These are phyloP conservation scores for Drosophila grimshawi DNA, from an alignment of 1,140 invertebrate species.

Conservation along the genomic window DNA sequence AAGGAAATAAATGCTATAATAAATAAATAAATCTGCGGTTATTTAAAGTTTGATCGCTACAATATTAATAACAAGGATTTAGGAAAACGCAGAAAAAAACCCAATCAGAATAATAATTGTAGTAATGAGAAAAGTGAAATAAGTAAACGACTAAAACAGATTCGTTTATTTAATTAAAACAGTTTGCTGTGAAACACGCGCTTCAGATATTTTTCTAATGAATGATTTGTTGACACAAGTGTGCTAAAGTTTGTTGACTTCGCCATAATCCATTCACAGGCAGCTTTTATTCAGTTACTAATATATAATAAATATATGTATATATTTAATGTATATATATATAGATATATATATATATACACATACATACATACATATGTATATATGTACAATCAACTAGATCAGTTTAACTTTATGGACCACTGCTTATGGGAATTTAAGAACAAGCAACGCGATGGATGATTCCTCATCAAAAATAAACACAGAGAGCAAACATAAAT, in stretches of 20 bases:
- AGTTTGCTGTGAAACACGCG: background rate
- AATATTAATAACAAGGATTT: too few relatives aligned
- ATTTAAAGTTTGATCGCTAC: too few relatives aligned
- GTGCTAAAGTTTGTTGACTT: slow-evolving; percentile 67
- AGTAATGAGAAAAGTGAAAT: too few relatives aligned
- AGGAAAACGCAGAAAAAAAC: too few relatives aligned
- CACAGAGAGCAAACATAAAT: slow-evolving; percentile 30
- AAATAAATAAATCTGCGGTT: too few relatives aligned
- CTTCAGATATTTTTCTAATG: slow-evolving; percentile 25
- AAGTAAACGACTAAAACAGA: too few relatives aligned
- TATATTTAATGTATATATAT: too few relatives aligned
- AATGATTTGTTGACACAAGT: slow-evolving; percentile 53
- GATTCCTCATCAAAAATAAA: slow-evolving; percentile 48
- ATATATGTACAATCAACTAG: too few relatives aligned
- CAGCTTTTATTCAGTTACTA: background rate
- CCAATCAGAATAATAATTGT: too few relatives aligned
- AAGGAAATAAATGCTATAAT: too few relatives aligned
- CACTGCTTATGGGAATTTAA: slow-evolving; percentile 6
- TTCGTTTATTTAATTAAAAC: background rate
- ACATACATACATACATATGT: too few relatives aligned
- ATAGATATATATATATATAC: too few relatives aligned
- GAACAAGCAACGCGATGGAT: slow-evolving; percentile 21
- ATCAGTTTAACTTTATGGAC: background rate
- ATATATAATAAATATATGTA: slow-evolving; percentile 2
- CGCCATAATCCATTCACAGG: slow-evolving; percentile 7